Evolutionary conservation across 2,113 vertebrate species (phyloP).

Genomic region (Leiothrix lutea): DNA sequence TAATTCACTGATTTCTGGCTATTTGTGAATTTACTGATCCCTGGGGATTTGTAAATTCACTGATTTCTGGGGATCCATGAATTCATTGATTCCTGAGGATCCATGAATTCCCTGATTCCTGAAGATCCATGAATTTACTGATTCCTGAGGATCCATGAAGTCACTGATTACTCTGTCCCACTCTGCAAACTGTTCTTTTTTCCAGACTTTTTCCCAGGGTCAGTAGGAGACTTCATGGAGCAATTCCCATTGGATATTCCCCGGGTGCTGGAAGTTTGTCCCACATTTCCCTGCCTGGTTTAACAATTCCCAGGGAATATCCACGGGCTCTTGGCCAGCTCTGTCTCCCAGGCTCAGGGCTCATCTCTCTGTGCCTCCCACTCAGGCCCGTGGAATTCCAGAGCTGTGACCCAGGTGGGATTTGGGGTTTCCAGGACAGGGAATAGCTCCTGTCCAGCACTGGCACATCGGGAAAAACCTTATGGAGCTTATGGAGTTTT

Average conservation of each 20-base stretch:
- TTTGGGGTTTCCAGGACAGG: background rate
- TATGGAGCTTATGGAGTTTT: background rate
- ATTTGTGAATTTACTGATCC: fast-evolving
- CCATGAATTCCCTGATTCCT: fast-evolving
- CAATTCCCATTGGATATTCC: fast-evolving
- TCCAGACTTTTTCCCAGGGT: fast-evolving
- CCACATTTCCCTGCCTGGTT: fast-evolving
- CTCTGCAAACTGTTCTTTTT: background rate
- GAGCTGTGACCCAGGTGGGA: background rate
- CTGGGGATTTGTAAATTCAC: background rate
- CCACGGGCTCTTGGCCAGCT: fast-evolving
- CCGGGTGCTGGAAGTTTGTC: background rate
- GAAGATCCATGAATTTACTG: background rate
- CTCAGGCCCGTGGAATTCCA: too few relatives aligned
- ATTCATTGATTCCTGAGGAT: background rate
- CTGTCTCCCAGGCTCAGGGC: too few relatives aligned
- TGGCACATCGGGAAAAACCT: fast-evolving
- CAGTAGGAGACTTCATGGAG: background rate
- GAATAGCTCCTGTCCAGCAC: background rate
- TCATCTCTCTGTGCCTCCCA: too few relatives aligned
- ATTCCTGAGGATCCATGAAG: too few relatives aligned
- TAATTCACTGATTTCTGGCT: background rate
- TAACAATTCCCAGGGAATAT: fast-evolving
- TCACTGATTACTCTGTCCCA: background rate
- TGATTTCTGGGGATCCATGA: background rate